Base-by-base conservation (phyloP, 1,140 invertebrate genomes). In the Heterodera carotae region DNA sequence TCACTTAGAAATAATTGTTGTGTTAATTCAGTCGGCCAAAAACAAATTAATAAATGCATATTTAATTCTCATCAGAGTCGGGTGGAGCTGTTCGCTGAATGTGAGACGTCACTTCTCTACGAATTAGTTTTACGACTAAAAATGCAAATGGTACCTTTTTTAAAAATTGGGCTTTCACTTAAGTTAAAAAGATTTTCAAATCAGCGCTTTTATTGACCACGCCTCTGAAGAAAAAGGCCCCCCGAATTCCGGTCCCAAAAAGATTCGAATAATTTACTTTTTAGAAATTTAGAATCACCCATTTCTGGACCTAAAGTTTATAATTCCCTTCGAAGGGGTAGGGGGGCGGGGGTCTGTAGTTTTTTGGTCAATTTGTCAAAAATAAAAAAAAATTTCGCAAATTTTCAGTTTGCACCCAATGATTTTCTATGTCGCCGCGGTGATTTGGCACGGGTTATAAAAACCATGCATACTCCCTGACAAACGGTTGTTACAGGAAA, bases 341-440 rank as follows among this genome's bases (percentile, higher is more conserved):
- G n/a, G n/a, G n/a, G n/a, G n/a, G n/a, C n/a, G n/a, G n/a, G n/a
- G n/a, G n/a, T n/a, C n/a, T n/a, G n/a, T n/a, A n/a, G n/a, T n/a
- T n/a, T n/a, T n/a, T n/a, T n/a, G n/a, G n/a, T n/a, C n/a, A n/a
- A n/a, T n/a, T n/a, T n/a, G n/a, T n/a, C n/a, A n/a, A n/a, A n/a
- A n/a, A n/a, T n/a, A n/a, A n/a, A n/a, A n/a, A n/a, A 0, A 43
- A 36, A 18, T 67, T 22, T 68, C 39, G 25, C 25, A 27, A 89
- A 95, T 59, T 93, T 95, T 88, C 93, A 96, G 0, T 97, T 96
- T 89, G 94, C 93, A 86, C 95, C 95, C 0, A 94, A 94, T 0
- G 95, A 97, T 89, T 97, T 94, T 85, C 94, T 97, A 59, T 97
- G 95, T 84, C 91, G 94, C 18, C 96, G 96, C 88, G 95, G 95